Base-by-base conservation (phyloP, 2,113 vertebrate species). In the Plotosus lineatus region DNA sequence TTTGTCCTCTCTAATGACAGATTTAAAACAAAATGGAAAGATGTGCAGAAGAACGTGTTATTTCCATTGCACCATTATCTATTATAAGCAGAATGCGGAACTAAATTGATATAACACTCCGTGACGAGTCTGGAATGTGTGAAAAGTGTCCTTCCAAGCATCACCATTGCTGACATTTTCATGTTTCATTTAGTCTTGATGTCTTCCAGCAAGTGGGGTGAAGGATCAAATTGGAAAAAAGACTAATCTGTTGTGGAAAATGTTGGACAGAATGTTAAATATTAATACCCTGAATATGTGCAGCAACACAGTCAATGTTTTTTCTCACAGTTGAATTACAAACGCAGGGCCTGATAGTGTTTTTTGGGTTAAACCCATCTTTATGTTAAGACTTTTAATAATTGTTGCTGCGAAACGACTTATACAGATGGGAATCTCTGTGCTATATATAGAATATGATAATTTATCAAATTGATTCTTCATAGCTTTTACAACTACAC, bases 121-220 rank as follows among this genome's bases (percentile, higher is more conserved):
- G 12, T 73, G 55, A 48, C 53, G 40, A 38, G 69, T 8, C 44
- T 28, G 77, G 33, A 68, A 79, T 31, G 56, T 80, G 69, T 36
- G 55, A 80, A 48, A 55, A 44, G 8, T 33, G 11, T 1, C 26
- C 60, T 65, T 58, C 60, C 7, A 42, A 21, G 55, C 17, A 5
- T 80, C 21, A n/a, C 44, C 44, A 8, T 23, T 58, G 40, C 69
- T 74, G 78, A 79, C 77, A 48, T 79, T 71, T 71, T 72, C 26
- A 71, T 33, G 15, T 44, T 79, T 73, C 19, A 11, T 75, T 56
- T n/a, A 40, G 33, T 55, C 33, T 38, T 75, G 73, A 56, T 26
- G 28, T 73, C 36, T 36, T 58, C 51, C 51, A 80, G 65, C 53
- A 79, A 78, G 51, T 11, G 23, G 21, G 75, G 26, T 65, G 26